phyloP scores from a whole-genome alignment of 2,888 invertebrate species.

The Orthosia gothica region DNA sequence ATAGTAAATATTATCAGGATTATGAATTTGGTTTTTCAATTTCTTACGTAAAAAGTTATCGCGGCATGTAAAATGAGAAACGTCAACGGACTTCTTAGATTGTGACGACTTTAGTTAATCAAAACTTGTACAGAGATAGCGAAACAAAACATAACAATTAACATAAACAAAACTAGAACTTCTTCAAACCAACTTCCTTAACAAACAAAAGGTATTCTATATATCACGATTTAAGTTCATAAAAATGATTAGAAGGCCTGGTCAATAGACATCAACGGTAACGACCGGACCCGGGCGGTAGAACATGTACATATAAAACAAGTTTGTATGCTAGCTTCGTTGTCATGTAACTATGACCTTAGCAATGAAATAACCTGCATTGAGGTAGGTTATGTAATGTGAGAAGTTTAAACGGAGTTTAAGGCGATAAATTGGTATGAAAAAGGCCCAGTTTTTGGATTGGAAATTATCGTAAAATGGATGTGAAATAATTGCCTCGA shows the following conservation, averaged over 20 bases:
- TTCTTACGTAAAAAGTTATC: no score
- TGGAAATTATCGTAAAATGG: background rate
- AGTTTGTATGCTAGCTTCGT: constrained; percentile 47
- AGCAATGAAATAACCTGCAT: constrained; percentile 42
- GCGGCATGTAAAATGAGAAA: no score
- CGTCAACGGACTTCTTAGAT: no score
- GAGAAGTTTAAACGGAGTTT: constrained; percentile 10
- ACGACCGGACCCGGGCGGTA: background rate
- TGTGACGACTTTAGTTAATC: no score
- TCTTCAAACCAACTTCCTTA: background rate
- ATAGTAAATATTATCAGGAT: no score
- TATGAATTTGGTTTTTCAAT: no score
- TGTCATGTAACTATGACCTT: constrained; percentile 33
- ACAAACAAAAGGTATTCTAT: background rate
- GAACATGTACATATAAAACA: constrained; percentile 32
- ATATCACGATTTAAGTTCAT: constrained; percentile 21
- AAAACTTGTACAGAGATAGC: background rate
- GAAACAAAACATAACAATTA: background rate
- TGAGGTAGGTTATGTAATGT: constrained; percentile 66
- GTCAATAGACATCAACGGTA: constrained; percentile 28
- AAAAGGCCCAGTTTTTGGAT: background rate
- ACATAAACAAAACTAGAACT: background rate
- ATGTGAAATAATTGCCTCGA: background rate
- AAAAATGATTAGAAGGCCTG: constrained; percentile 12
- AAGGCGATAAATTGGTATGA: background rate